These are phyloP conservation scores for Corydoras sp. DNA, from an alignment of 2,113 vertebrate species.

Conservation along the genomic window DNA sequence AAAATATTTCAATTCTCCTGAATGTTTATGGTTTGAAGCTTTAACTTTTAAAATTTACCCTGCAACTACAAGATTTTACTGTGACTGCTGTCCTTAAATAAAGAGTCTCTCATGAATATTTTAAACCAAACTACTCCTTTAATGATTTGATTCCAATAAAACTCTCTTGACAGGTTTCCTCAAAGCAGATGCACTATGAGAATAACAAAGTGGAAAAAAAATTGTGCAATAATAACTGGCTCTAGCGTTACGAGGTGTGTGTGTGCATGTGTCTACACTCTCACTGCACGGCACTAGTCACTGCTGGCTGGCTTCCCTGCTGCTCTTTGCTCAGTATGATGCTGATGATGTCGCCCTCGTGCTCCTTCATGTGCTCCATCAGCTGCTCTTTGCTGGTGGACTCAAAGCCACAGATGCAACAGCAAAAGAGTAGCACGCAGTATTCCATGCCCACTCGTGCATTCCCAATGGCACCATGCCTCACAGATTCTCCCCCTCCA, in stretches of 20 bases:
- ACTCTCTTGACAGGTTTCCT: too few relatives aligned
- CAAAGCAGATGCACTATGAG: background rate
- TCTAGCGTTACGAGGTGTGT: background rate
- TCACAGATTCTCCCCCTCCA: conserved; percentile 42
- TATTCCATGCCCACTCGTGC: conserved; percentile 71
- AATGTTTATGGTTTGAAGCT: too few relatives aligned
- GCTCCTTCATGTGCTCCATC: conserved; percentile 98
- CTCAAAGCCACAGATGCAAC: conserved; percentile 95
- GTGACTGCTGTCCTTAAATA: too few relatives aligned
- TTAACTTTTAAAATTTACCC: too few relatives aligned
- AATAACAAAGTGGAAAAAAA: background rate
- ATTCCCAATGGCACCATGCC: conserved; percentile 8
- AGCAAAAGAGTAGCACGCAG: conserved; percentile 93
- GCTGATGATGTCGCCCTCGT: conserved; percentile 95
- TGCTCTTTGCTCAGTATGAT: conserved; percentile 93
- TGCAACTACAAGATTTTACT: too few relatives aligned
- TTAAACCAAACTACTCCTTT: too few relatives aligned
- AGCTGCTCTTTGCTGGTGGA: conserved; percentile 92
- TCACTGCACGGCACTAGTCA: conserved; percentile 50
- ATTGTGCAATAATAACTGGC: conserved; percentile 20
- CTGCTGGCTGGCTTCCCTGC: conserved; percentile 53
- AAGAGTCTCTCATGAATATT: too few relatives aligned
- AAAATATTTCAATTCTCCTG: too few relatives aligned
- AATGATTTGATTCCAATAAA: too few relatives aligned
- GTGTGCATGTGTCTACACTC: background rate